A percentile compares a stretch with the other conserved stretches of the same genome.
Conservation (phyloP, 1,140 invertebrate genomes). For the Caenorhabditis remanei region DNA sequence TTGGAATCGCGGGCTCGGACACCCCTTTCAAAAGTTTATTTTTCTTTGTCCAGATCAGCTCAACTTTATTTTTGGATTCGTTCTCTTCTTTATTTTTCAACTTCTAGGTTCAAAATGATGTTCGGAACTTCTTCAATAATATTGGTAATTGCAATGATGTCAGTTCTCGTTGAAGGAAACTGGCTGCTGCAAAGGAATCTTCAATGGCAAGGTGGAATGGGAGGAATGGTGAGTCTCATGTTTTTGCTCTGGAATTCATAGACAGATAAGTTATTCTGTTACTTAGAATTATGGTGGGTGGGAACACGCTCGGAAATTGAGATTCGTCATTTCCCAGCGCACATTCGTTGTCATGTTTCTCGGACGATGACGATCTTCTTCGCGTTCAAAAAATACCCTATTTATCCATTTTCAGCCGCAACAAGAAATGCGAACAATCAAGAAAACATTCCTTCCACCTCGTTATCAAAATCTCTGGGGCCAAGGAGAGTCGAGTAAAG, state of each 20-base stretch:
- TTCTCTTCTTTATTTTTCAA: background rate
- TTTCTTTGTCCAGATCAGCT: slow-evolving; percentile 12
- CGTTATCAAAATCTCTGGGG: slow-evolving; percentile 49
- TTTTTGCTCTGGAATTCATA: too few relatives aligned
- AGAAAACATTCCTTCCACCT: slow-evolving; percentile 33
- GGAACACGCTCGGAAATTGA: too few relatives aligned
- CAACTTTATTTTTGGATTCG: background rate
- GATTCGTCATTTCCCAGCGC: too few relatives aligned
- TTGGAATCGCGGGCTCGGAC: background rate
- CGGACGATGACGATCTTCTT: too few relatives aligned
- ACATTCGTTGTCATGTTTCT: too few relatives aligned
- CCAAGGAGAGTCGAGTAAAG: slow-evolving; percentile 36
- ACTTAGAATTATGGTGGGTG: too few relatives aligned
- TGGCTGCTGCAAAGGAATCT: slow-evolving; percentile 6
- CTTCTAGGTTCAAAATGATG: slow-evolving; percentile 28
- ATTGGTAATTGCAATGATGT: background rate
- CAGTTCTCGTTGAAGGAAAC: background rate
- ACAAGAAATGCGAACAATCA: background rate
- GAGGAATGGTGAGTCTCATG: background rate
- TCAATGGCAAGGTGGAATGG: background rate
- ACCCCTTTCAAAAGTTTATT: background rate
- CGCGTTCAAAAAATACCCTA: background rate
- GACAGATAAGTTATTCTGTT: too few relatives aligned
- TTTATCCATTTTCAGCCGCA: background rate
- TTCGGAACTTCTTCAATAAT: background rate